Percentiles rank a stretch among this genome's conserved stretches.
phyloP scores from a whole-genome alignment of 2,797 vertebrate genomes.

The Sylvia borin region DNA sequence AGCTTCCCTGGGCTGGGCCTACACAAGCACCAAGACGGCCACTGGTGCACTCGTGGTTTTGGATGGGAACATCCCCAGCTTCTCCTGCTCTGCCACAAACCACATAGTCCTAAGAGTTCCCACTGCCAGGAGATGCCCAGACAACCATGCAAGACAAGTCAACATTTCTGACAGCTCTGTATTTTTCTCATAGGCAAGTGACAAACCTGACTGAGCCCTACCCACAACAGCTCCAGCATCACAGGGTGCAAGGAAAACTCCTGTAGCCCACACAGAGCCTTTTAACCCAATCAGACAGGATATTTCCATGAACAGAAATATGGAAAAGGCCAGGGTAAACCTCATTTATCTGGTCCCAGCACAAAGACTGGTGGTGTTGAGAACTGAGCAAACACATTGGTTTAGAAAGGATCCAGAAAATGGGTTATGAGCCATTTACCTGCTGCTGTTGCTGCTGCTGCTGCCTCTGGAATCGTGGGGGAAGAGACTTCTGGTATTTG shows the following conservation, averaged over 20 bases:
- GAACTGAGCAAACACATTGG: background rate
- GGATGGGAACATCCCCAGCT: background rate
- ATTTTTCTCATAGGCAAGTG: background rate
- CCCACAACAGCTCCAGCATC: background rate
- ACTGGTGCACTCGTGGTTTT: background rate
- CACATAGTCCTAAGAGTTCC: background rate
- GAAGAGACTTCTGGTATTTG: slow-evolving; percentile 89
- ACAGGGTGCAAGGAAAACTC: background rate
- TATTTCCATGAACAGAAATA: background rate
- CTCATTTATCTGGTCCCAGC: background rate
- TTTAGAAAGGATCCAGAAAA: background rate
- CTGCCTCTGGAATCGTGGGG: slow-evolving; percentile 93
- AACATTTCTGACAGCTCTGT: background rate
- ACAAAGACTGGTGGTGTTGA: background rate
- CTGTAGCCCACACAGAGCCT: fast-evolving
- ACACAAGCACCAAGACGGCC: background rate
- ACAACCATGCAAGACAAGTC: background rate
- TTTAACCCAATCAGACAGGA: background rate
- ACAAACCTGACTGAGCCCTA: background rate
- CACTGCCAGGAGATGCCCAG: background rate
- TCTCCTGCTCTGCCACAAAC: background rate
- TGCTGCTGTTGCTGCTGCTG: slow-evolving; percentile 75
- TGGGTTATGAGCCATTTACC: background rate
- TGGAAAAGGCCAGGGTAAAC: background rate
- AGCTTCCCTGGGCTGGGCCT: background rate